Conservation (phyloP, 1,140 invertebrate species). For the Colletes latitarsis region DNA sequence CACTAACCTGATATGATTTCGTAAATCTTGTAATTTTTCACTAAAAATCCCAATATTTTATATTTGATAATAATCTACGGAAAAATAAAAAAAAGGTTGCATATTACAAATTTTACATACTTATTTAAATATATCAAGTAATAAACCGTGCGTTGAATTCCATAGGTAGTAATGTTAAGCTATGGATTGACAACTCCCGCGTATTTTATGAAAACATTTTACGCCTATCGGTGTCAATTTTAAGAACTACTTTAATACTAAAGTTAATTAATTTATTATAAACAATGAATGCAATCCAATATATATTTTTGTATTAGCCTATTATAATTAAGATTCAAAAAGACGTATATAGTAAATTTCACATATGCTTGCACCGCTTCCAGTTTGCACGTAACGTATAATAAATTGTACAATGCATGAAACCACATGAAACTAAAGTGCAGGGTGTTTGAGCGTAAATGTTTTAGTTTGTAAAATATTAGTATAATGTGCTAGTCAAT, state of each 20-base stretch:
- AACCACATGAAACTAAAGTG: no score
- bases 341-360: not conserved
- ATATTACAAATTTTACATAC: slow-evolving; percentile 8
- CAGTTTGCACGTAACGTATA: not conserved
- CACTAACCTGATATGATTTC: not conserved
- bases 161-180: not conserved
- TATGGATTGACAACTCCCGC: slow-evolving; percentile 19
- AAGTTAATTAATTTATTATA: not conserved
- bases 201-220: slow-evolving; percentile 26
- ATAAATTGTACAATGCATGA: not conserved
- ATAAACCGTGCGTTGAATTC: not conserved
- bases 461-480: no score
- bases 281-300: not conserved
- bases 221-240: slow-evolving; percentile 16
- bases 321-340: not conserved
- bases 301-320: not conserved
- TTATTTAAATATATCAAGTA: slow-evolving; percentile 25
- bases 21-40: not conserved
- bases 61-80: not conserved
- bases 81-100: not conserved
- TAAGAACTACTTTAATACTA: slow-evolving; percentile 6
- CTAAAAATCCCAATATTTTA: not conserved
- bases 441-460: no score
- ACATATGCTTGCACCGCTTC: not conserved
- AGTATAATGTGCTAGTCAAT: no score